Percentiles rank a stretch among this genome's conserved stretches.
phyloP scores from a whole-genome alignment of 1,140 invertebrate genomes.

The Calephelis virginiensis region DNA sequence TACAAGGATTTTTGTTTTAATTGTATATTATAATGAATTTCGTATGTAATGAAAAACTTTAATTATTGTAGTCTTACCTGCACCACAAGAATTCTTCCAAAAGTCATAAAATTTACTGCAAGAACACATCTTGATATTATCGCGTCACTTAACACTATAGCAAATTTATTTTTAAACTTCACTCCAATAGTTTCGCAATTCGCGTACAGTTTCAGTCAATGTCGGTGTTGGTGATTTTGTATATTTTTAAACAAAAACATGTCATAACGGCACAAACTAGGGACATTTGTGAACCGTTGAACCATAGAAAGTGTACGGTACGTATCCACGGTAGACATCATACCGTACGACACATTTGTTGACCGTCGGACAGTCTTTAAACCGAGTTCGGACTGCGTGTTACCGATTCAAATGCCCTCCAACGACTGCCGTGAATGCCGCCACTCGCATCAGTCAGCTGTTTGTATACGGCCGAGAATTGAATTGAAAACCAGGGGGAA shows the following conservation, averaged over 20 bases:
- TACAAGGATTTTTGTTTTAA: no score
- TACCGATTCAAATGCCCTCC: conserved; percentile 51
- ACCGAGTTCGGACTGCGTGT: conserved; percentile 40
- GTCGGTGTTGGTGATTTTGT: conserved; percentile 46
- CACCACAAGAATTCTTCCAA: conserved; percentile 70
- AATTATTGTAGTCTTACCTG: conserved; percentile 51
- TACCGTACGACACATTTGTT: conserved; percentile 39
- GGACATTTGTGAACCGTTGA: conserved; percentile 55
- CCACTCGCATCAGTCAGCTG: background rate
- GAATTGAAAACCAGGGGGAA: conserved; percentile 45
- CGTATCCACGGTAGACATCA: conserved; percentile 48
- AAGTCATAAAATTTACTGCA: conserved; percentile 75
- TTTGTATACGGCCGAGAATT: conserved; percentile 7
- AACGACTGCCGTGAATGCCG: conserved; percentile 47
- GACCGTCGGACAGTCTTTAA: conserved; percentile 25
- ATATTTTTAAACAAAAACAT: conserved; percentile 52
- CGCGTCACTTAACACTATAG: conserved; percentile 61
- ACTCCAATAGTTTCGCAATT: conserved; percentile 73
- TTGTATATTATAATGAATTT: no score
- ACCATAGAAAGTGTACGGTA: conserved; percentile 54
- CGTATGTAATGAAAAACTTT: no score
- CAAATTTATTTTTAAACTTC: conserved; percentile 76
- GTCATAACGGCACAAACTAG: conserved; percentile 55
- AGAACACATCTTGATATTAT: conserved; percentile 59
- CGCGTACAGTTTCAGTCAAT: conserved; percentile 51